A percentile compares a stretch with the other conserved stretches of the same genome.
Evolutionary conservation across 2,797 vertebrate genomes (phyloP).

Genomic region (Enoplosus armatus): DNA sequence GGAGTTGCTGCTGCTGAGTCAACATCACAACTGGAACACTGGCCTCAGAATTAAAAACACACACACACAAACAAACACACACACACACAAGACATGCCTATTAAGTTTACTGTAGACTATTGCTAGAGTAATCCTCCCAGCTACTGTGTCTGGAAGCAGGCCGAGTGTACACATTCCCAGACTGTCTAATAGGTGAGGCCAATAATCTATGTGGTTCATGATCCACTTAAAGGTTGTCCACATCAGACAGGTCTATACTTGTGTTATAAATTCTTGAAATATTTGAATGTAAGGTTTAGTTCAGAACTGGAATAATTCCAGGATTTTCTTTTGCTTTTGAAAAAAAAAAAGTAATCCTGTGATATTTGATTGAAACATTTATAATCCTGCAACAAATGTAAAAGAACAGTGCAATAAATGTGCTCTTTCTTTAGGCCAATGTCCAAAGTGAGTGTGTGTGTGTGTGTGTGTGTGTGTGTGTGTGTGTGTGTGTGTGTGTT

Average conservation of each 20-base stretch:
- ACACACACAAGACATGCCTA: constrained; percentile 25
- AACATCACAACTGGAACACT: constrained; percentile 77
- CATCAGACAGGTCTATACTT: constrained; percentile 24
- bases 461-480: constrained; percentile 36
- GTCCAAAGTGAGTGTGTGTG: constrained; percentile 20
- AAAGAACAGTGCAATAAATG: neutral
- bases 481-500: constrained; percentile 34
- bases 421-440: constrained; percentile 18
- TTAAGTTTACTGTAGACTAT: constrained; percentile 40
- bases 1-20: constrained; percentile 73
- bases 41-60: constrained; percentile 51
- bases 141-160: constrained; percentile 57
- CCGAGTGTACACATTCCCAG: constrained; percentile 59
- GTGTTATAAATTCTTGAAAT: constrained; percentile 13
- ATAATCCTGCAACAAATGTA: neutral
- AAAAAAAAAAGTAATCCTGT: neutral
- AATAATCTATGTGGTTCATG: constrained; percentile 40
- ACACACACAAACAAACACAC: constrained; percentile 24
- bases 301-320: constrained; percentile 10
- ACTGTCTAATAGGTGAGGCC: constrained; percentile 48
- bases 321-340: neutral
- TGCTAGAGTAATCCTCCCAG: constrained; percentile 59
- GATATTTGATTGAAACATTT: neutral
- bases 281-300: constrained; percentile 9
- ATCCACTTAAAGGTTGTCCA: constrained; percentile 28